A percentile compares a stretch with the other conserved stretches of the same genome.
Conservation (phyloP, 2,113 vertebrate species). For the Nibea albiflora region DNA sequence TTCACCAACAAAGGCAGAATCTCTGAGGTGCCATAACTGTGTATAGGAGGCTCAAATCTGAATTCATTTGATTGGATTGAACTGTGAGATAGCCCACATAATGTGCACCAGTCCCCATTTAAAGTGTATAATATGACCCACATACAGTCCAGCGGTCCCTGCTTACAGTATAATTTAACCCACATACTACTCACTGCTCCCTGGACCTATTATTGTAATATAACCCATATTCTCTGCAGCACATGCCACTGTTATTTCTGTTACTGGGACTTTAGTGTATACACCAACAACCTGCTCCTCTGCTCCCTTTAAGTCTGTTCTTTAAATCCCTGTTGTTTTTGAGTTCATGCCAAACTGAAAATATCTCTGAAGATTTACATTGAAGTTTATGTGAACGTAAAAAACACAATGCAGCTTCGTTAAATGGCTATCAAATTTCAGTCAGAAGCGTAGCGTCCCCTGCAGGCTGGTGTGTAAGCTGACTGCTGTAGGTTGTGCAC, state of each 20-base stretch:
- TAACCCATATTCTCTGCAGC: slow-evolving; percentile 42
- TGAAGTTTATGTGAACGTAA: neutral
- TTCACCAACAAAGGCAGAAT: slow-evolving; percentile 49
- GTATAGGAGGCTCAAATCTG: neutral
- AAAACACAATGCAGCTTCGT: neutral
- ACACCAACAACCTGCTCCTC: neutral
- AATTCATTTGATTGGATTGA: slow-evolving; percentile 40
- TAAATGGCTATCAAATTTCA: neutral
- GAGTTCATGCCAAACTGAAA: neutral
- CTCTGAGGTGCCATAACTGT: slow-evolving; percentile 15
- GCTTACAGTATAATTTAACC: slow-evolving; percentile 48
- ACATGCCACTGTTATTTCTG: slow-evolving; percentile 11
- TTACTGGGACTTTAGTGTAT: slow-evolving; percentile 1
- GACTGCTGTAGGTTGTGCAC: too few relatives aligned
- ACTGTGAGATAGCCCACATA: slow-evolving; percentile 23
- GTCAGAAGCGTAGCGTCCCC: neutral
- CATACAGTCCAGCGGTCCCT: slow-evolving; percentile 41
- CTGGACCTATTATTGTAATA: slow-evolving; percentile 46
- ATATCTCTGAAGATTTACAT: neutral
- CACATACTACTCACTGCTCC: slow-evolving; percentile 39
- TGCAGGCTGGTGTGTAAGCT: neutral
- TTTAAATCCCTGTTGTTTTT: neutral
- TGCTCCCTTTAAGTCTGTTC: neutral
- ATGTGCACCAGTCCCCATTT: slow-evolving; percentile 41
- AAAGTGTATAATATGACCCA: slow-evolving; percentile 52